A percentile compares a stretch with the other conserved stretches of the same genome.
Conservation (phyloP, 1,140 invertebrate genomes). For the Caenorhabditis tropicalis region DNA sequence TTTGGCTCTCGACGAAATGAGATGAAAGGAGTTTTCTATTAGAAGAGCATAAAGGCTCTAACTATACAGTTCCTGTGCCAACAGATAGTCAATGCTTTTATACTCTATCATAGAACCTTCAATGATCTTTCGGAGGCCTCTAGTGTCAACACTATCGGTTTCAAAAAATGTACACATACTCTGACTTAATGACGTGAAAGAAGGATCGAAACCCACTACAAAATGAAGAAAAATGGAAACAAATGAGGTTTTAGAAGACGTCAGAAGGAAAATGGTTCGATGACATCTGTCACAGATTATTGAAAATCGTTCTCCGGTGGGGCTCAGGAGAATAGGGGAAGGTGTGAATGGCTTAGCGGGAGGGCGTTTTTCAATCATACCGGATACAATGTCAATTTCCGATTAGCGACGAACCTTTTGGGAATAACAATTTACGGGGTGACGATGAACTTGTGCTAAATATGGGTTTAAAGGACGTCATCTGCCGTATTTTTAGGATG, state of each 20-base stretch:
- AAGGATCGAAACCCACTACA: not conserved
- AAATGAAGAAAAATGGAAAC: not conserved
- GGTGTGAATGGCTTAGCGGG: not conserved
- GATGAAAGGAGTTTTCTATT: no score
- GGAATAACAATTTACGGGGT: not conserved
- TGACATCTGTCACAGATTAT: no score
- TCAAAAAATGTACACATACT: not conserved
- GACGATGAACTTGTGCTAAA: no score
- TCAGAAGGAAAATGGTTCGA: no score
- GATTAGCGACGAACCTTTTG: not conserved
- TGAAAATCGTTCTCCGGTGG: no score
- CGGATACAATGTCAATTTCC: slow-evolving; percentile 17
- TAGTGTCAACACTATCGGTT: not conserved
- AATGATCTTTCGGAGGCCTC: slow-evolving; percentile 2
- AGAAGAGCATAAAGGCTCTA: no score
- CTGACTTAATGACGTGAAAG: not conserved
- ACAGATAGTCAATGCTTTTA: not conserved
- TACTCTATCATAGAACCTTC: slow-evolving; percentile 4
- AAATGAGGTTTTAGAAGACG: not conserved
- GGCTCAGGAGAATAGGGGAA: no score
- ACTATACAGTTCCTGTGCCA: no score
- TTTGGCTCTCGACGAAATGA: no score
- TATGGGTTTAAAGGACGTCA: not conserved
- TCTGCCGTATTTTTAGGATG: no score
- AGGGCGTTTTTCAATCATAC: not conserved